Base-by-base conservation (phyloP, 2,888 invertebrate species). In the Caenorhabditis drosophilae region DNA sequence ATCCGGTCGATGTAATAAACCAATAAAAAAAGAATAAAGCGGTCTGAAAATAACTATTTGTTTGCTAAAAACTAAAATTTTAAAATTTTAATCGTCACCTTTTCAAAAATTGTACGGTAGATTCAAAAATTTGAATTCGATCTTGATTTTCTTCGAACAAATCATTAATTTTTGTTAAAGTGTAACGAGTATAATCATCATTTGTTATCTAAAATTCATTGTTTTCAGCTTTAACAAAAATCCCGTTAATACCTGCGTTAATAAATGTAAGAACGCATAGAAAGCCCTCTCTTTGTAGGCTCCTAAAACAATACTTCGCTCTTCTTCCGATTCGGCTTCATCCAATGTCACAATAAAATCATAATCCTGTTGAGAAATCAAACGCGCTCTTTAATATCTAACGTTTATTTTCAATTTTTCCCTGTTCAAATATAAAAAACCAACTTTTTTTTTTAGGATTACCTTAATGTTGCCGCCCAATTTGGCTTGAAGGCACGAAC, bases 291-390 rank as follows among this genome's bases (percentile, higher is more conserved):
- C 63, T 26, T 54, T 57, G 45, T 56, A 63, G 0, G 50, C 58
- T 31, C 49, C 40, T 12, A 63, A 47, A 31, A 63, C 57, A 0
- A 53, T 50, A 22, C 44, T 40, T 20, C 63, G 18, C 11, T 63
- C 63, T 6, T 34, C 15, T 18, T 49, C 45, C 26, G 38, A 50
- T 18, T 58, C 58, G 0, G 63, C 63, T 40, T 54, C 50, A 20
- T 63, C 48, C 16, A 58, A 63, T 12, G 57, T 58, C 20, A 63
- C 57, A 16, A 63, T 58, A 34, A 63, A 63, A 20, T 63, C 63
- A 12, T 49, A 63, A 38, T 63, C 63, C 20, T 34, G 51, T n/a
- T 63, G 63, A 23, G 63, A 57, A 25, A 63, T 63, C 35, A 35
- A 15, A 15, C 44, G 16, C 3, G 44, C 44, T 27, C 26, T 45